Evolutionary conservation across 2,113 vertebrate genomes (phyloP), one percentile per base, ranked within the genome.

Genomic region (Pagrus major): DNA sequence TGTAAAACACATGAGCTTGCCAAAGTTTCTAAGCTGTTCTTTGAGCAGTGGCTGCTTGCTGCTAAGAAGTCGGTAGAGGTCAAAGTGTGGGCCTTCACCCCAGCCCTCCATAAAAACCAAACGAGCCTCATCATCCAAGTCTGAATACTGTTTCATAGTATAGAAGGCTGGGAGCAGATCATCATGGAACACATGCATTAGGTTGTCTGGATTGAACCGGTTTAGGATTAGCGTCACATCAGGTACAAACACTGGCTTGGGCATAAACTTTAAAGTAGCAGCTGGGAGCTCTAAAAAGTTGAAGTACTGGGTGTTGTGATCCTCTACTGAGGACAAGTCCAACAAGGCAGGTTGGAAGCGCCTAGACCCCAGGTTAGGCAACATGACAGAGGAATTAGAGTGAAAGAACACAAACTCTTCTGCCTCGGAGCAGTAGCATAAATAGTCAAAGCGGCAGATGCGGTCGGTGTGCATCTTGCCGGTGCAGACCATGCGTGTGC

Each of bases 91-190:
- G 1, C 98, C 98, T 90, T 99, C 97, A 0, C 85, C 85, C 98
- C 98, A 98, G 27, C 98, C 98, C 90, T 99, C 98, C 97, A 98
- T 98, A 92, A 99, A 99, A 84, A 99, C 96, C 9, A 98, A 94
- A 1, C 98, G 93, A 1, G 97, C 95, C 55, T 98, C 96, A 3
- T 85, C 92, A 14, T 96, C 96, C 68, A 99, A 90, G 88, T 98
- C 97, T 0, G 95, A 96, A 86, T 97, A 98, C 93, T 98, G 98
- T 54, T 94, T 96, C 96, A 99, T 97, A 29, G 98, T 99, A 77
- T 98, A 99, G 89, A 96, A 99, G 70, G 97, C 95, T 0, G 98
- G 98, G 49, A 99, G 95, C 21, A 99, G 94, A 89, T 99, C 98
- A 0, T 99, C 98, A 0, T 99, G 98, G 90, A 99, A 99, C 44